Conservation (phyloP, 2,797 vertebrate species). For the Mormyrops attenuatus region DNA sequence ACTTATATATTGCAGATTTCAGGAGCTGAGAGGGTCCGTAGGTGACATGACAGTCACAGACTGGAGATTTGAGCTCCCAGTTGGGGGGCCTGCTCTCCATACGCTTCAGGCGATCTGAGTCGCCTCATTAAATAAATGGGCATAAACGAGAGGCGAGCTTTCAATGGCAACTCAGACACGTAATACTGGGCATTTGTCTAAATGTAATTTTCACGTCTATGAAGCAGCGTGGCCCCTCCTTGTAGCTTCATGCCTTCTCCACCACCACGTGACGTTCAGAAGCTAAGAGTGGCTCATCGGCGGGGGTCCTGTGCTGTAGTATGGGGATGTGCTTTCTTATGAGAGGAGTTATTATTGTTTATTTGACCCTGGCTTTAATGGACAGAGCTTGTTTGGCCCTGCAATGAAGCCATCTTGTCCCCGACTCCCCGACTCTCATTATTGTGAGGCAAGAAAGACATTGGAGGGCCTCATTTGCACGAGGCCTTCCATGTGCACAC, state of each 20-base stretch:
- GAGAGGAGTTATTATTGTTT: slow-evolving; percentile 23
- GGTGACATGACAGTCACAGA: background rate
- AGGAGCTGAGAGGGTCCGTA: background rate
- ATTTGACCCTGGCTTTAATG: slow-evolving; percentile 57
- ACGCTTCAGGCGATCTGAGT: background rate
- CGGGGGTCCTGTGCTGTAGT: background rate
- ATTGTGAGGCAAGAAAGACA: slow-evolving; percentile 57
- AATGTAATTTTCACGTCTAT: background rate
- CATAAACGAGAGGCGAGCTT: background rate
- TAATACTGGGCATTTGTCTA: background rate
- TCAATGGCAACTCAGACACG: background rate
- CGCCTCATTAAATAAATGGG: background rate
- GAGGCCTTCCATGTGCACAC: background rate
- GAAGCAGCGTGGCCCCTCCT: background rate
- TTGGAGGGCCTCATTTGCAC: slow-evolving; percentile 26
- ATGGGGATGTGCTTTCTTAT: background rate
- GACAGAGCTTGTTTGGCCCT: slow-evolving; percentile 50
- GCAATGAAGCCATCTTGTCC: slow-evolving; percentile 64
- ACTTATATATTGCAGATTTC: background rate
- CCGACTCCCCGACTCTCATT: background rate
- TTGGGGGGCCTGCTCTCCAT: background rate
- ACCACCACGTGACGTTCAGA: background rate
- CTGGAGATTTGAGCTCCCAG: background rate
- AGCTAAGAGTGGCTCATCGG: background rate
- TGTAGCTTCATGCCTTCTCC: background rate